These are phyloP conservation scores for Steinernema hermaphroditum DNA, from an alignment of 2,888 invertebrate species.

Conservation along the genomic window DNA sequence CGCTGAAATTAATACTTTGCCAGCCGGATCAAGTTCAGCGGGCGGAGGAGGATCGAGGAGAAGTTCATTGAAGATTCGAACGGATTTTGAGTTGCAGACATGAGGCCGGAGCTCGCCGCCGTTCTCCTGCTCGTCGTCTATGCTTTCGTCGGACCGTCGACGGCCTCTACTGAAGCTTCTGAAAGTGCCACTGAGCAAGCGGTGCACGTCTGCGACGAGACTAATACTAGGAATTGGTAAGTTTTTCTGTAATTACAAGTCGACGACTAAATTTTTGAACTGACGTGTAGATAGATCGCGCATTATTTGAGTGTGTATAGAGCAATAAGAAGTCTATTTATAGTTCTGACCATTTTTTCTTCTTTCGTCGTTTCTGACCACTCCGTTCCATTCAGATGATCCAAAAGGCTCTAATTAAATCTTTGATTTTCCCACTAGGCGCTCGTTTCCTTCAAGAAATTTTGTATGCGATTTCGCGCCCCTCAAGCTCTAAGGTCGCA, in stretches of 20 bases:
- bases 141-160: not conserved
- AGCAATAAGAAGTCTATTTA: too few species aligned
- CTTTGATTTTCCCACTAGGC: too few species aligned
- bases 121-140: not conserved
- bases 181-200: not conserved
- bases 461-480: too few species aligned
- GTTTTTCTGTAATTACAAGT: not conserved
- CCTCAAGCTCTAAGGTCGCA: too few species aligned
- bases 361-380: too few species aligned
- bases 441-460: too few species aligned
- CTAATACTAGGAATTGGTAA: constrained; percentile 3
- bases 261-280: too few species aligned
- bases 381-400: too few species aligned
- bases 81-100: constrained; percentile 12
- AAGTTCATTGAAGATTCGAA: not conserved
- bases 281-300: too few species aligned
- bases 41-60: not conserved
- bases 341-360: too few species aligned
- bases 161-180: not conserved
- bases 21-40: not conserved
- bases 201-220: constrained; percentile 13
- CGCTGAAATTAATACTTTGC: constrained; percentile 23
- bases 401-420: too few species aligned
- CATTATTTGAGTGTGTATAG: too few species aligned
- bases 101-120: constrained; percentile 4